Evolutionary conservation across 2,113 vertebrate genomes (phyloP).

Genomic region (Mus spicilegus): DNA sequence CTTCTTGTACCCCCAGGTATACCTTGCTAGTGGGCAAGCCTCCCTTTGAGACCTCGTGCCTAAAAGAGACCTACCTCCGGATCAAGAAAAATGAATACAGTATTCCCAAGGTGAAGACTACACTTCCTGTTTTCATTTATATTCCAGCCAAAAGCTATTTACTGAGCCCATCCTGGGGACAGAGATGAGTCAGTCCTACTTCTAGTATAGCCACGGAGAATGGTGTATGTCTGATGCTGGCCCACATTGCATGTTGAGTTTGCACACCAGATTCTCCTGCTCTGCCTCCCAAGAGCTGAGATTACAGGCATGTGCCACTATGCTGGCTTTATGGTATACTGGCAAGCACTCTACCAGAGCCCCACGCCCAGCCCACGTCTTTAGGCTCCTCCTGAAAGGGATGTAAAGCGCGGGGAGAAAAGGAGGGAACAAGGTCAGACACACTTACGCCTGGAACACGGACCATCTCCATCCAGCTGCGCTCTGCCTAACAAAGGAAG

Average conservation of each 20-base stretch:
- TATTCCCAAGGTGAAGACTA: constrained; percentile 92
- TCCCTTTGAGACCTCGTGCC: constrained; percentile 96
- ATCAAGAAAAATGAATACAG: constrained; percentile 98
- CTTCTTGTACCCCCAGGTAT: constrained; percentile 88
- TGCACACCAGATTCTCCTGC: neutral
- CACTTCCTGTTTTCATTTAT: neutral
- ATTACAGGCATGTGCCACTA: neutral
- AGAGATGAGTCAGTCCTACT: neutral
- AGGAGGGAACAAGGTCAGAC: neutral
- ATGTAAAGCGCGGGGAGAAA: neutral
- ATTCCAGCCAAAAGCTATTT: neutral
- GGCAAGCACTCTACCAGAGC: neutral
- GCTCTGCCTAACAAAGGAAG: neutral
- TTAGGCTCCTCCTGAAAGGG: neutral
- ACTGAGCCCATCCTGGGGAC: neutral
- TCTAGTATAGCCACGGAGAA: neutral
- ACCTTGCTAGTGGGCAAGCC: constrained; percentile 97
- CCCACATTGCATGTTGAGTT: neutral
- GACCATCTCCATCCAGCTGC: neutral
- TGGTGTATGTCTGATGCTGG: neutral
- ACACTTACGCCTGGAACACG: neutral
- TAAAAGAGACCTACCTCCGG: constrained; percentile 97
- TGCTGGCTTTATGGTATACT: neutral
- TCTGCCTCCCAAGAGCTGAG: neutral
- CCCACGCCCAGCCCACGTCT: neutral